Conservation (phyloP, 92 coral and sea anemone species). For the Umimayanthus chanpuru region DNA sequence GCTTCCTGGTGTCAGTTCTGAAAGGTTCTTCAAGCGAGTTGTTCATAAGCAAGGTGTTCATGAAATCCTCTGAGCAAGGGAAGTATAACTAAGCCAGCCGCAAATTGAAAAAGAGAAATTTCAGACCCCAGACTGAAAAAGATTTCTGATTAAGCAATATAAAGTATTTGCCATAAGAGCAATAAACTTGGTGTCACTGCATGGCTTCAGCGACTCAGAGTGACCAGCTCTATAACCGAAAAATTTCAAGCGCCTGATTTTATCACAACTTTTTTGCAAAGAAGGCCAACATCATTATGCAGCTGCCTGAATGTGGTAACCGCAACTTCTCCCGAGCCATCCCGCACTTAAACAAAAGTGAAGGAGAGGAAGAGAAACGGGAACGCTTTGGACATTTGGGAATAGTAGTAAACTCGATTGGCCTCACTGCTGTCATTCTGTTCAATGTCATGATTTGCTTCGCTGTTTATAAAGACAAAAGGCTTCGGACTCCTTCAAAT, state of each 20-base stretch:
- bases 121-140: no score
- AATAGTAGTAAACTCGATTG: not conserved
- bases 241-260: not conserved
- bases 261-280: not conserved
- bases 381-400: not conserved
- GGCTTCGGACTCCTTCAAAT: conserved; percentile 31
- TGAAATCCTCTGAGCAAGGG: not conserved
- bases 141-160: not conserved
- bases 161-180: not conserved
- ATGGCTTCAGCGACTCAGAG: not conserved
- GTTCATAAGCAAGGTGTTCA: not conserved
- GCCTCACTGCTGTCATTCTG: conserved; percentile 8
- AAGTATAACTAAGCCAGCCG: not conserved
- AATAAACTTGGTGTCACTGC: no score
- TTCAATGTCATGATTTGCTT: conserved; percentile 19
- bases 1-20: not conserved
- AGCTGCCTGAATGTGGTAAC: not conserved
- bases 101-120: not conserved
- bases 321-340: not conserved
- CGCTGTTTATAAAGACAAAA: conserved; percentile 35
- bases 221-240: not conserved
- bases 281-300: not conserved
- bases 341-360: not conserved
- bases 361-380: not conserved
- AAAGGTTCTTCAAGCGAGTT: not conserved